Percentiles rank a stretch among this genome's conserved stretches.
phyloP scores from a whole-genome alignment of 2,797 vertebrate genomes.

The Paramormyrops hopkinsi region DNA sequence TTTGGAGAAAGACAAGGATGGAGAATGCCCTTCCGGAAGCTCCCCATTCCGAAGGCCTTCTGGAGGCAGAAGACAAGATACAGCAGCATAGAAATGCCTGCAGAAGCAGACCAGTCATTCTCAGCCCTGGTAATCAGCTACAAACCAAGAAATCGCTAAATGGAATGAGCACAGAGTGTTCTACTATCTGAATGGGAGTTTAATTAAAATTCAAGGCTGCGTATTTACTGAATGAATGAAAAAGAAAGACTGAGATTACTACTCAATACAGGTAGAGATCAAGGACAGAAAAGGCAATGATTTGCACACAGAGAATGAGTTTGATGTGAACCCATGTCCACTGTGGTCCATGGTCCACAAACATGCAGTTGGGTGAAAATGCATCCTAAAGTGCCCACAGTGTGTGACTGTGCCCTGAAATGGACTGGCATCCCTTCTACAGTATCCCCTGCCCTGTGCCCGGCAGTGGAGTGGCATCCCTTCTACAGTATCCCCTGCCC shows the following conservation, averaged over 20 bases:
- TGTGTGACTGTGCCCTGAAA: background rate
- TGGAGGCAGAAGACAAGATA: background rate
- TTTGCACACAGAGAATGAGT: background rate
- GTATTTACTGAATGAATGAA: conserved; percentile 9
- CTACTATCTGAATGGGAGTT: conserved; percentile 6
- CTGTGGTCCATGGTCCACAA: background rate
- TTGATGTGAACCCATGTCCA: background rate
- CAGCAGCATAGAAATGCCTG: background rate
- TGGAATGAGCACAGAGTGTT: background rate
- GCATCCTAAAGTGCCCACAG: background rate
- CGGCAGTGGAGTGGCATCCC: background rate
- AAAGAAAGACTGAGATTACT: background rate
- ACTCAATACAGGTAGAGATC: background rate
- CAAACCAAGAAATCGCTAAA: background rate
- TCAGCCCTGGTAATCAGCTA: background rate
- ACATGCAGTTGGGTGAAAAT: background rate
- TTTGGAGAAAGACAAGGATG: background rate
- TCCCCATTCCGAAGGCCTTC: background rate
- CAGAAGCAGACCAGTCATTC: background rate
- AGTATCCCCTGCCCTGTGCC: background rate
- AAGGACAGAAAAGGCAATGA: background rate
- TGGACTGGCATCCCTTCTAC: background rate
- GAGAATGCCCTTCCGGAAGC: background rate
- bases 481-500: background rate
- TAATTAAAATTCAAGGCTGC: conserved; percentile 21